Evolutionary conservation across 2,113 vertebrate species (phyloP).

Genomic region (Pedetes capensis): DNA sequence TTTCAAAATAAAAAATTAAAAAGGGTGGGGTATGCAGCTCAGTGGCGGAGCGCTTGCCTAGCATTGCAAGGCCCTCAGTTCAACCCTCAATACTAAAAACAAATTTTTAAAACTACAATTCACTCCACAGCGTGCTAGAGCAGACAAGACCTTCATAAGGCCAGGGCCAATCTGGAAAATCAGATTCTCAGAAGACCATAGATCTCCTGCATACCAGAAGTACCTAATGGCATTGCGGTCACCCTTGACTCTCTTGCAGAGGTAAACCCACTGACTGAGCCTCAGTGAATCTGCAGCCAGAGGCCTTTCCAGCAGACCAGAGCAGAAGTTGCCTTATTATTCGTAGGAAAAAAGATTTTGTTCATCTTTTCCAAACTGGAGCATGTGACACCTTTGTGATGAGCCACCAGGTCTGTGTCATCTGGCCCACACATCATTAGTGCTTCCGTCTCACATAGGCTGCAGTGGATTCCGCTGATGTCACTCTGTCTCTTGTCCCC

Average conservation of each 20-base stretch:
- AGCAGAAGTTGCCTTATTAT: not conserved
- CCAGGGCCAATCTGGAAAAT: not conserved
- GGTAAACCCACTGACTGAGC: too few species aligned
- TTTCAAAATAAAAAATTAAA: too few species aligned
- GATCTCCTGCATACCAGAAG: accelerated
- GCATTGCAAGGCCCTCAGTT: too few species aligned
- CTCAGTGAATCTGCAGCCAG: too few species aligned
- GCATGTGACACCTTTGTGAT: not conserved
- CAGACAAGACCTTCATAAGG: not conserved
- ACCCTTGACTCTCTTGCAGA: accelerated
- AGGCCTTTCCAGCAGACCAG: too few species aligned
- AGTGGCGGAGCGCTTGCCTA: too few species aligned
- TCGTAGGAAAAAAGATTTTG: not conserved
- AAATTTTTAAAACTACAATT: too few species aligned
- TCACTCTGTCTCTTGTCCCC: not conserved
- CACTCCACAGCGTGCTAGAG: too few species aligned
- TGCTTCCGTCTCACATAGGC: too few species aligned
- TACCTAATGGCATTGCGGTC: accelerated
- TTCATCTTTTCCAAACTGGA: not conserved
- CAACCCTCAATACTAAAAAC: too few species aligned
- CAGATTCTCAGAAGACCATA: not conserved
- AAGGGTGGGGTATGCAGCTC: too few species aligned
- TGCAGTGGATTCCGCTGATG: not conserved
- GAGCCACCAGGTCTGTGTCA: not conserved
- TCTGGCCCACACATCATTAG: too few species aligned